A percentile compares a stretch with the other conserved stretches of the same genome.
Evolutionary conservation across 1,140 invertebrate genomes (phyloP).

Genomic region (Drosophila tristis): DNA sequence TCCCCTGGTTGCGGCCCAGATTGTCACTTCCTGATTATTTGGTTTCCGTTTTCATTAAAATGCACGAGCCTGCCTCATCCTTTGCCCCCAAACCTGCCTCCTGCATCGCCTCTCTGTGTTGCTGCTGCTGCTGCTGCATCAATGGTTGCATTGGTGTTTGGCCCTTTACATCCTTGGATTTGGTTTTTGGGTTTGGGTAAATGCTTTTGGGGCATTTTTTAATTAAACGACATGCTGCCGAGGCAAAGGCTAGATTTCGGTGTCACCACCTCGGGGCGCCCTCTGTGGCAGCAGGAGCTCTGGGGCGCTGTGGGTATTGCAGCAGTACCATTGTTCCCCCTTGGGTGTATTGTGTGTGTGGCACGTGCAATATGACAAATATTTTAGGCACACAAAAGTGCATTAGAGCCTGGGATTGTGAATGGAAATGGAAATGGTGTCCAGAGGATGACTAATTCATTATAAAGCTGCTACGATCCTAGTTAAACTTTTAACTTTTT

Average conservation of each 20-base stretch:
- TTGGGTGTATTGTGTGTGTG: conserved; percentile 9
- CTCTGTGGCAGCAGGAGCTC: conserved; percentile 31
- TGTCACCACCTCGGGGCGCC: conserved; percentile 59
- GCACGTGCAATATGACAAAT: conserved; percentile 77
- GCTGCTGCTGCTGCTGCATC: conserved; percentile 45
- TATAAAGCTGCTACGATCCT: not conserved
- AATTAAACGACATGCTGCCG: conserved; percentile 66
- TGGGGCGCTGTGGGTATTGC: conserved; percentile 43
- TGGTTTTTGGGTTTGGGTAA: conserved; percentile 55
- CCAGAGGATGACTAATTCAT: conserved; percentile 21
- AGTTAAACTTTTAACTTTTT: not conserved
- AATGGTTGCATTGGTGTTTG: conserved; percentile 41
- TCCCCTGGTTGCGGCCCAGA: conserved; percentile 48
- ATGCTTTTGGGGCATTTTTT: conserved; percentile 83
- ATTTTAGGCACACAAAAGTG: conserved; percentile 66
- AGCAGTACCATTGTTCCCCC: conserved; percentile 14
- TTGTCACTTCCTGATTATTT: conserved; percentile 77
- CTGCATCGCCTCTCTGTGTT: conserved; percentile 5
- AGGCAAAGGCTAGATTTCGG: conserved; percentile 55
- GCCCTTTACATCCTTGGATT: conserved; percentile 28
- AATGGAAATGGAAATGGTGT: not conserved
- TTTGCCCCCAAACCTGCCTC: not conserved
- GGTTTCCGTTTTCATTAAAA: conserved; percentile 81
- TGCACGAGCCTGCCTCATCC: conserved; percentile 41
- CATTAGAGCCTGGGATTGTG: not conserved